These are phyloP conservation scores for Eulithis prunata DNA, from an alignment of 2,888 invertebrate genomes.

Conservation along the genomic window DNA sequence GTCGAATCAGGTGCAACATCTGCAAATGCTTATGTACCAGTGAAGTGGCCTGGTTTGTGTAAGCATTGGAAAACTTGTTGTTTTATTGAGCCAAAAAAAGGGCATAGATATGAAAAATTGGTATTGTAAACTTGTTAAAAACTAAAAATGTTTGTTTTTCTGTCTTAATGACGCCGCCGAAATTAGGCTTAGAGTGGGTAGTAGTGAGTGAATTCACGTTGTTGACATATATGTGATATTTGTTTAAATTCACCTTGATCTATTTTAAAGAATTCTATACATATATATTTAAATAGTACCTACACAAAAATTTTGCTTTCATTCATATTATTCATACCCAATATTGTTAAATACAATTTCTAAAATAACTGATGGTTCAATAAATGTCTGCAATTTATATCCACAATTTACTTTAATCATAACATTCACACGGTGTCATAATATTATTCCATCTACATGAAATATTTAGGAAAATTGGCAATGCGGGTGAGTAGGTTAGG, in stretches of 20 bases:
- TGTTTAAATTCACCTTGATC: neutral
- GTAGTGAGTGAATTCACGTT: no score
- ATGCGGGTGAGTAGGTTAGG: neutral
- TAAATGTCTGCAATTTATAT: constrained; percentile 43
- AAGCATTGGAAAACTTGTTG: constrained; percentile 15
- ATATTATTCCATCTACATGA: constrained; percentile 43
- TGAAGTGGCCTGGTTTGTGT: constrained; percentile 27
- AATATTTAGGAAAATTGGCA: constrained; percentile 26
- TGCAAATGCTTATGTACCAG: constrained; percentile 1
- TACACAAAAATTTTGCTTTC: neutral
- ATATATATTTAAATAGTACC: neutral
- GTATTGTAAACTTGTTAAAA: no score
- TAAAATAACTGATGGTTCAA: constrained; percentile 22
- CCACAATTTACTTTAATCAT: constrained; percentile 29
- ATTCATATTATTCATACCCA: neutral
- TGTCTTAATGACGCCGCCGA: no score
- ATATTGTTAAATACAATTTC: neutral
- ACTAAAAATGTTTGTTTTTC: no score
- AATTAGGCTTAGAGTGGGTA: no score
- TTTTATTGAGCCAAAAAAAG: no score
- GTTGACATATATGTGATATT: neutral
- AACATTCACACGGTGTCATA: constrained; percentile 41
- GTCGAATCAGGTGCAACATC: constrained; percentile 4
- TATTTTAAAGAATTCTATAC: neutral
- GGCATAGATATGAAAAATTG: no score